Percentiles rank a stretch among this genome's conserved stretches.
phyloP scores from a whole-genome alignment of 2,797 vertebrate genomes.

The Myotis planiceps region DNA sequence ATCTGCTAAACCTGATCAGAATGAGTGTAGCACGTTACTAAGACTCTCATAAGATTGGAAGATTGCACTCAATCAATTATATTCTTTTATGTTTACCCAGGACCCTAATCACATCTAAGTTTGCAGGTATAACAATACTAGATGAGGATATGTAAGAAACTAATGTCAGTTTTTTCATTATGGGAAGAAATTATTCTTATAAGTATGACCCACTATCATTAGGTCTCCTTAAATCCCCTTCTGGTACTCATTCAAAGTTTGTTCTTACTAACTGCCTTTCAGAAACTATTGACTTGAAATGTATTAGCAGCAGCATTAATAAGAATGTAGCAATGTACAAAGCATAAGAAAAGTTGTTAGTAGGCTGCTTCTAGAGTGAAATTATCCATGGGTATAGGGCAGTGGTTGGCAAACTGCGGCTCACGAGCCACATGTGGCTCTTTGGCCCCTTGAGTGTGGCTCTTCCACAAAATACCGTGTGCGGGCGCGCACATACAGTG shows the following conservation, averaged over 20 bases:
- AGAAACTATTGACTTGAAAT: not conserved
- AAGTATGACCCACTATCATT: slow-evolving; percentile 8
- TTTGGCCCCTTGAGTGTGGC: too few species aligned
- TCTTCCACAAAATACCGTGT: too few species aligned
- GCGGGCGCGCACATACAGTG: too few species aligned
- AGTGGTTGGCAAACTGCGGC: too few species aligned
- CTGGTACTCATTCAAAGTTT: slow-evolving; percentile 34
- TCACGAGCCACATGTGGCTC: too few species aligned
- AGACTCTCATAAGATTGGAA: not conserved
- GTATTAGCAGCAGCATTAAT: not conserved
- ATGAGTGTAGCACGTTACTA: not conserved
- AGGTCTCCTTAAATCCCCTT: slow-evolving; percentile 36
- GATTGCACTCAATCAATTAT: not conserved
- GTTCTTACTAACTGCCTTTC: not conserved
- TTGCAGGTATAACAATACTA: not conserved
- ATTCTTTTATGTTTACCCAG: not conserved
- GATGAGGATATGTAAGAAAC: not conserved
- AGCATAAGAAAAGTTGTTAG: not conserved
- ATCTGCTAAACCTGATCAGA: not conserved
- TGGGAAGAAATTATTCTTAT: slow-evolving; percentile 31
- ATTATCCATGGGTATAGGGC: not conserved
- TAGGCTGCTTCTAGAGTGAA: not conserved
- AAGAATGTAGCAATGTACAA: not conserved
- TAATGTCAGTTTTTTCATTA: not conserved
- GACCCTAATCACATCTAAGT: not conserved